These are phyloP conservation scores for Parnassius smintheus DNA, from an alignment of 2,888 invertebrate genomes.

Conservation along the genomic window DNA sequence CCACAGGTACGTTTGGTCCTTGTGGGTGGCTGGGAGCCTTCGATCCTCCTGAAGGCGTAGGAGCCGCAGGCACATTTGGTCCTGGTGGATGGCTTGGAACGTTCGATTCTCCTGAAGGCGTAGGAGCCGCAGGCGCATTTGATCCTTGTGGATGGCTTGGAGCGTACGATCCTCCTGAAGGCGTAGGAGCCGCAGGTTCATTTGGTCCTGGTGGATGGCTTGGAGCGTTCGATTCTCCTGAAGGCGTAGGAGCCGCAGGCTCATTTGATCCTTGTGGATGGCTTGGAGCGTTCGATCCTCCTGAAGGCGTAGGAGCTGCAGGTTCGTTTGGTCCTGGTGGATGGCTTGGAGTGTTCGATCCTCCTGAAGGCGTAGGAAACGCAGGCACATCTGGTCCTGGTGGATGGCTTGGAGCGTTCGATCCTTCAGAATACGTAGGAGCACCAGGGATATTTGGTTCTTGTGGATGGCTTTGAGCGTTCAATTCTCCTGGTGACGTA, in stretches of 20 bases:
- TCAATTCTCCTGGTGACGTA: neutral
- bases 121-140: neutral
- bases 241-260: neutral
- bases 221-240: neutral
- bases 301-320: neutral
- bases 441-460: neutral
- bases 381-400: neutral
- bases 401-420: too few species aligned
- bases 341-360: neutral
- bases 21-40: too few species aligned
- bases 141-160: neutral
- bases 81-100: neutral
- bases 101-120: neutral
- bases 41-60: too few species aligned
- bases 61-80: neutral
- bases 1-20: too few species aligned
- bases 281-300: neutral
- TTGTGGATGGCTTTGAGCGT: neutral
- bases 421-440: neutral
- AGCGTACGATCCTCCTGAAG: too few species aligned
- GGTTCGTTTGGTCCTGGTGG: conserved; percentile 3
- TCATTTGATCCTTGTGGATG: neutral
- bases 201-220: neutral
- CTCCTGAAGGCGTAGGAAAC: neutral
- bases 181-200: neutral